phyloP scores from a whole-genome alignment of 2,113 vertebrate genomes.

The Pedetes capensis region DNA sequence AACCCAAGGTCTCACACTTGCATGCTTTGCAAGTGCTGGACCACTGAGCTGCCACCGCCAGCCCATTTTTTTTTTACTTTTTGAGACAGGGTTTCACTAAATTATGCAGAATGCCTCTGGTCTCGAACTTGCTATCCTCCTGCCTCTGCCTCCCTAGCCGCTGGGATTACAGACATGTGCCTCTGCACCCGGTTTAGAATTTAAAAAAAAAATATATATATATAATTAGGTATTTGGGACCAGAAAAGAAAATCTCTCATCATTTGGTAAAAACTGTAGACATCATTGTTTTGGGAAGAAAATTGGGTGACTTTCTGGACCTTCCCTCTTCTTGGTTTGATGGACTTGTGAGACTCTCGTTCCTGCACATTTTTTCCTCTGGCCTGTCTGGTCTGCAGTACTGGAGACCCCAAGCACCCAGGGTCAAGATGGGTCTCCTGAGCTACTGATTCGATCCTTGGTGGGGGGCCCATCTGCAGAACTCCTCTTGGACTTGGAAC shows the following conservation, averaged over 20 bases:
- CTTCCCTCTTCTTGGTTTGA: background rate
- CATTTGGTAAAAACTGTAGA: background rate
- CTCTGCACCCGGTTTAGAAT: too few species aligned
- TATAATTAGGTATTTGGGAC: background rate
- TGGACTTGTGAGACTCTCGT: background rate
- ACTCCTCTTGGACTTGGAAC: slow-evolving; percentile 91
- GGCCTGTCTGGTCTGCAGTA: slow-evolving; percentile 18
- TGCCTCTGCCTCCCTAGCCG: too few species aligned
- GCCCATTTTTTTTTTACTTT: too few species aligned
- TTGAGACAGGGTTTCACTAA: too few species aligned
- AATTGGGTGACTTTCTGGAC: background rate
- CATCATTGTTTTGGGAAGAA: background rate
- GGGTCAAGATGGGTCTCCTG: slow-evolving; percentile 59
- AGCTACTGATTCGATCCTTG: slow-evolving; percentile 84
- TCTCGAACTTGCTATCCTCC: too few species aligned
- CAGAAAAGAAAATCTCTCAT: slow-evolving; percentile 1
- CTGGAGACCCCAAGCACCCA: slow-evolving; percentile 48
- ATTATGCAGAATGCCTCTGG: too few species aligned
- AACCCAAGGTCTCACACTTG: too few species aligned
- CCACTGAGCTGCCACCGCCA: too few species aligned
- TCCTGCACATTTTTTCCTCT: background rate
- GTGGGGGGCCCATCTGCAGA: slow-evolving; percentile 87
- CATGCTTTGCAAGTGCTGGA: too few species aligned
- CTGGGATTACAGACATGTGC: too few species aligned
- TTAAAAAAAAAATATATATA: too few species aligned